A percentile compares a stretch with the other conserved stretches of the same genome.
phyloP scores from a whole-genome alignment of 2,113 vertebrate genomes.

The Pitta sordida region DNA sequence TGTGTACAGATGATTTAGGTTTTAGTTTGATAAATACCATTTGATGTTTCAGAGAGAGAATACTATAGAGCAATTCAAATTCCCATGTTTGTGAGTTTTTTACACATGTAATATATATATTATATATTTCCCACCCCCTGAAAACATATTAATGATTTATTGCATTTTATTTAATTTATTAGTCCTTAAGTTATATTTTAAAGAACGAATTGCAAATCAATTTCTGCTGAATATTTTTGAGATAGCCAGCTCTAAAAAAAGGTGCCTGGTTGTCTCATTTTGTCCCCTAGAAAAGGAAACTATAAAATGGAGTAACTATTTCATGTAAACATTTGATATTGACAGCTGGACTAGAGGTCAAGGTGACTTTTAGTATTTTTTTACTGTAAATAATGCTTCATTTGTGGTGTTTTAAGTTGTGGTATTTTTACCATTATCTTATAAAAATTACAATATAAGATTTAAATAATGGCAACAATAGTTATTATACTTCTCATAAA shows the following conservation, averaged over 20 bases:
- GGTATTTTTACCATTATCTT: neutral
- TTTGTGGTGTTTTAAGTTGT: neutral
- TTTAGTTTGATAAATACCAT: neutral
- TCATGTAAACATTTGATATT: neutral
- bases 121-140: rapidly evolving
- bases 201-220: neutral
- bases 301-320: neutral
- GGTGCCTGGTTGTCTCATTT: neutral
- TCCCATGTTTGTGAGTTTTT: neutral
- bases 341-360: neutral
- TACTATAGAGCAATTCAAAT: neutral
- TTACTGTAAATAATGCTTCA: neutral
- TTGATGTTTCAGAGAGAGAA: neutral
- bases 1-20: neutral
- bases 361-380: neutral
- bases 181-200: neutral
- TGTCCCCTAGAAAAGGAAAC: neutral
- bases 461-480: neutral
- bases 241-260: neutral
- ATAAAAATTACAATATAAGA: neutral
- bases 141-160: neutral
- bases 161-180: neutral
- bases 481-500: neutral
- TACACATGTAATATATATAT: rapidly evolving
- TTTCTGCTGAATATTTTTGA: neutral